A percentile compares a stretch with the other conserved stretches of the same genome.
phyloP scores from a whole-genome alignment of 1,140 invertebrate genomes.

The Tyrophagus putrescentiae region DNA sequence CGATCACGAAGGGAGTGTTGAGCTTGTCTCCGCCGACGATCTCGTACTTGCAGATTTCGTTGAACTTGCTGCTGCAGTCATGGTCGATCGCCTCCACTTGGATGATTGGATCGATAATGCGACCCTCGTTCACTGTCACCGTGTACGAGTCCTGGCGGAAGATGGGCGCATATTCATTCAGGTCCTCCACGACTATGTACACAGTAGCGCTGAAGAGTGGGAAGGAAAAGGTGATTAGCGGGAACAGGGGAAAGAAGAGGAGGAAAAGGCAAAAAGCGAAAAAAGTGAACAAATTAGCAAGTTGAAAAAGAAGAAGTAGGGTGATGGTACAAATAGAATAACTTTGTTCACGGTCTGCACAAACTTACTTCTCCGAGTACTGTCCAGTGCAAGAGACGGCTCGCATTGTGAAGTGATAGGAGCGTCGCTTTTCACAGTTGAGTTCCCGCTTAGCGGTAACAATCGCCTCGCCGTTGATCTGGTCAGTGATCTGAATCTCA shows the following conservation, averaged over 20 bases:
- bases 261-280: neutral
- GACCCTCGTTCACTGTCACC: slow-evolving; percentile 73
- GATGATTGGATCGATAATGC: slow-evolving; percentile 72
- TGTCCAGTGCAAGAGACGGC: slow-evolving; percentile 73
- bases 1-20: slow-evolving; percentile 75
- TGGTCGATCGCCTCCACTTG: slow-evolving; percentile 74
- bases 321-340: neutral
- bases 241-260: neutral
- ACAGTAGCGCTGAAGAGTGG: slow-evolving; percentile 61
- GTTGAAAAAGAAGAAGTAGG: neutral
- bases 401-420: slow-evolving; percentile 88
- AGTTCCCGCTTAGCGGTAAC: slow-evolving; percentile 60
- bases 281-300: too few species aligned
- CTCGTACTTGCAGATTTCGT: slow-evolving; percentile 89
- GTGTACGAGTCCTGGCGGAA: slow-evolving; percentile 68
- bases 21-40: slow-evolving; percentile 44
- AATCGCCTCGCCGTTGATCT: slow-evolving; percentile 41
- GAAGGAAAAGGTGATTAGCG: neutral
- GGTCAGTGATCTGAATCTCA: slow-evolving; percentile 46
- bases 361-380: slow-evolving; percentile 60
- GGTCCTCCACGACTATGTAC: slow-evolving; percentile 83
- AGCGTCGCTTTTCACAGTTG: slow-evolving; percentile 81
- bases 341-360: neutral
- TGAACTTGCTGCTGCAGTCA: slow-evolving; percentile 77
- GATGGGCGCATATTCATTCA: slow-evolving; percentile 80